phyloP scores from a whole-genome alignment of 2,797 vertebrate genomes.

The Macropodus opercularis region DNA sequence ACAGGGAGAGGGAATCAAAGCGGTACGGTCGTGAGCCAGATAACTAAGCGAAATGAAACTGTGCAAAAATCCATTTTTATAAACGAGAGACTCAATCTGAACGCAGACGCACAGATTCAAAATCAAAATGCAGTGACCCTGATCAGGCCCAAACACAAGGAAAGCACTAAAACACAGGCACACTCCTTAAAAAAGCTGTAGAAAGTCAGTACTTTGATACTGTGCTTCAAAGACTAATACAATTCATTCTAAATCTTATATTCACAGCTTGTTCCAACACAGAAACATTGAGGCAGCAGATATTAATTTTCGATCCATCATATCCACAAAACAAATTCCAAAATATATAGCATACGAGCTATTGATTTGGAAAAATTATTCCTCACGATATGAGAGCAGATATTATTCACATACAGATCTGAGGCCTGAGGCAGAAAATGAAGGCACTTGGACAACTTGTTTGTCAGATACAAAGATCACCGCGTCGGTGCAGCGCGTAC shows the following conservation, averaged over 20 bases:
- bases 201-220: slow-evolving; percentile 5
- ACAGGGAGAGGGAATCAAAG: background rate
- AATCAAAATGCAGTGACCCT: background rate
- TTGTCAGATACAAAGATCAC: too few relatives aligned
- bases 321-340: slow-evolving; percentile 5
- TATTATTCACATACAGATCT: background rate
- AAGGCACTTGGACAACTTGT: too few relatives aligned
- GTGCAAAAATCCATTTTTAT: background rate
- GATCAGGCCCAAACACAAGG: background rate
- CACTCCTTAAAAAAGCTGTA: slow-evolving; percentile 12
- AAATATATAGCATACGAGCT: background rate
- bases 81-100: background rate
- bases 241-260: slow-evolving; percentile 2
- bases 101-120: background rate
- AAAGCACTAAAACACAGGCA: background rate
- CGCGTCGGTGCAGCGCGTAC: too few relatives aligned
- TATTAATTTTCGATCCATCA: background rate
- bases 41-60: background rate
- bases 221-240: slow-evolving; percentile 1
- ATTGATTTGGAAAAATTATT: slow-evolving; percentile 1
- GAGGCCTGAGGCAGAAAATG: background rate
- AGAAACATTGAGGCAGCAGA: slow-evolving; percentile 8
- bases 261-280: background rate
- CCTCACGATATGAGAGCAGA: background rate
- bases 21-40: background rate